phyloP scores from a whole-genome alignment of 2,113 vertebrate genomes.

The Psilopsiagon aymara region DNA sequence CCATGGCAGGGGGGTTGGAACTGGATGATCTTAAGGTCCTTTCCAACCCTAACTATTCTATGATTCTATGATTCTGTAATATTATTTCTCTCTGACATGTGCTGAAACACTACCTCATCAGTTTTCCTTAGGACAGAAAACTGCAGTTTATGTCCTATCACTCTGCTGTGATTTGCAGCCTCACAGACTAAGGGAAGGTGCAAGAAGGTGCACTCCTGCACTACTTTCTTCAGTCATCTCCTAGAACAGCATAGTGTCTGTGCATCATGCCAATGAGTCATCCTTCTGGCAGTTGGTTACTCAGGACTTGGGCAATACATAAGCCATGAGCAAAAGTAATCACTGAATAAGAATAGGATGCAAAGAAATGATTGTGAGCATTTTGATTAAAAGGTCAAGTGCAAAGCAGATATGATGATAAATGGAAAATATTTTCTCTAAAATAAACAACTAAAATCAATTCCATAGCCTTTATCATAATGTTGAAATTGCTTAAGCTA shows the following conservation, averaged over 20 bases:
- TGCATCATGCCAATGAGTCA: background rate
- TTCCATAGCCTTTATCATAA: background rate
- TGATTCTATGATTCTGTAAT: background rate
- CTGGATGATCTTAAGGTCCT: no score
- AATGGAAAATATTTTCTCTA: slow-evolving; percentile 39
- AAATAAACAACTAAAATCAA: slow-evolving; percentile 11
- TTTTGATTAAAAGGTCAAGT: slow-evolving; percentile 63
- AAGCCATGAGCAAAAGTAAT: slow-evolving; percentile 1
- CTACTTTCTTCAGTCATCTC: background rate
- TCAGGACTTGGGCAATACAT: background rate
- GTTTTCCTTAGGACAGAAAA: background rate
- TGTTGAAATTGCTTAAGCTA: slow-evolving; percentile 23
- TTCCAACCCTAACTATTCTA: no score
- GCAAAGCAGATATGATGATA: slow-evolving; percentile 9
- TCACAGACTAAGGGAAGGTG: background rate
- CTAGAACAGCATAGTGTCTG: background rate
- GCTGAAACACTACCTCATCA: background rate
- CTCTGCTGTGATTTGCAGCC: background rate
- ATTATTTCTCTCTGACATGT: background rate
- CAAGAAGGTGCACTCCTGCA: background rate
- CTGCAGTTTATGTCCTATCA: background rate
- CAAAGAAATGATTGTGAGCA: background rate
- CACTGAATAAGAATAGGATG: background rate
- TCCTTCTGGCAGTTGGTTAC: background rate
- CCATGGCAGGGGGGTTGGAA: no score